Conservation (phyloP, 2,797 vertebrate genomes). For the Catostomus latipinnis region DNA sequence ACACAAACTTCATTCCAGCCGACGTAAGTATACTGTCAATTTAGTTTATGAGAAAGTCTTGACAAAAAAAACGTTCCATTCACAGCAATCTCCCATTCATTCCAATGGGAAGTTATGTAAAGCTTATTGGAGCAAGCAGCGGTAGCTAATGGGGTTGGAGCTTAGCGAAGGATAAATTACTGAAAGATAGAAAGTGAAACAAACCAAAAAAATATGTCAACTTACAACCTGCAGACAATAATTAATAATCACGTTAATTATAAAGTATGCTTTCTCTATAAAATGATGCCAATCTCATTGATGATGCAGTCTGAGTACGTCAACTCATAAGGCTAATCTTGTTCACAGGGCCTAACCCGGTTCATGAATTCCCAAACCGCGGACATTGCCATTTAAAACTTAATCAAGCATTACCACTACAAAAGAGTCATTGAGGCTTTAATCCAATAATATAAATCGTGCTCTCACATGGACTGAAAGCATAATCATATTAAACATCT, state of each 20-base stretch:
- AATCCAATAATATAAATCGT: constrained; percentile 58
- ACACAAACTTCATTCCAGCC: too few species aligned
- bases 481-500: constrained; percentile 55
- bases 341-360: constrained; percentile 25
- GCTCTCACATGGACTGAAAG: constrained; percentile 51
- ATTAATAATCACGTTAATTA: neutral
- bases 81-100: too few species aligned
- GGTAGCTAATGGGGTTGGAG: too few species aligned
- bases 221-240: neutral
- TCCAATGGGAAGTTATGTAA: too few species aligned
- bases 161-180: too few species aligned
- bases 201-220: neutral
- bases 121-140: too few species aligned
- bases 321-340: constrained; percentile 14
- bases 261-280: neutral
- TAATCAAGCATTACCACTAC: constrained; percentile 54
- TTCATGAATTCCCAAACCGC: constrained; percentile 43
- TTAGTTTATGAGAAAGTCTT: too few species aligned
- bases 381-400: constrained; percentile 41
- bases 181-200: too few species aligned
- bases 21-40: too few species aligned
- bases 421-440: constrained; percentile 56
- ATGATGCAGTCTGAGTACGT: neutral
- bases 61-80: too few species aligned
- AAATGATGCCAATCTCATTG: neutral